Percentiles rank a stretch among this genome's conserved stretches.
phyloP scores from a whole-genome alignment of 1,140 invertebrate genomes.

The Ladona fulva region DNA sequence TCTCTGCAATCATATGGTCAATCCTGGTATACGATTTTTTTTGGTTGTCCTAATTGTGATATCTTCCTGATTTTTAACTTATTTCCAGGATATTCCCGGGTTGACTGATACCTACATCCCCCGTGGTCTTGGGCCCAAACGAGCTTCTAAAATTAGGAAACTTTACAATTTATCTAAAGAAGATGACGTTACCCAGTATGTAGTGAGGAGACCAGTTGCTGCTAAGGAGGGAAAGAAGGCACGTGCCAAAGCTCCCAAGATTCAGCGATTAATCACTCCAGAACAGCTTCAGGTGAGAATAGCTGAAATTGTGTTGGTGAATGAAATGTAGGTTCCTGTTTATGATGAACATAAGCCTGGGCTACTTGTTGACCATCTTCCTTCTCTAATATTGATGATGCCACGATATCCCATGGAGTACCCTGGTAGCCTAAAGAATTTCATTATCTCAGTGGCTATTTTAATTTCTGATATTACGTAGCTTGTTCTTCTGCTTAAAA shows the following conservation, averaged over 20 bases:
- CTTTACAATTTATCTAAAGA: constrained; percentile 95
- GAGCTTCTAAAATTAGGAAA: constrained; percentile 95
- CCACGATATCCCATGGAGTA: too few species aligned
- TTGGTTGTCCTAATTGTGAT: neutral
- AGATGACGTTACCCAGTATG: constrained; percentile 96
- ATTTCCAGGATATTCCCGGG: constrained; percentile 90
- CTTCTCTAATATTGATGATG: too few species aligned
- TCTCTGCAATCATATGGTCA: too few species aligned
- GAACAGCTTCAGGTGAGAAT: constrained; percentile 65
- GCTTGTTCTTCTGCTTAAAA: too few species aligned
- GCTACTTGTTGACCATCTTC: too few species aligned
- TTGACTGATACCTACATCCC: constrained; percentile 93
- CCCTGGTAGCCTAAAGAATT: too few species aligned
- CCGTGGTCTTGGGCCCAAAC: constrained; percentile 92
- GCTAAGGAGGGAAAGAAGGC: constrained; percentile 81
- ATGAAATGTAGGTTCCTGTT: too few species aligned
- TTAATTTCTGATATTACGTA: too few species aligned
- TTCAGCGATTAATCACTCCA: constrained; percentile 96
- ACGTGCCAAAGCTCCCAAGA: constrained; percentile 89
- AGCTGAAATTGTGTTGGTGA: neutral
- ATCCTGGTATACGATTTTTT: too few species aligned
- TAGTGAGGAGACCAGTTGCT: constrained; percentile 83
- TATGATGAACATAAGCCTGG: too few species aligned
- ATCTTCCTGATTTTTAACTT: too few species aligned
- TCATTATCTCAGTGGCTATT: too few species aligned